A percentile compares a stretch with the other conserved stretches of the same genome.
Evolutionary conservation across 2,113 vertebrate species (phyloP).

Genomic region (Geothlypis trichas): DNA sequence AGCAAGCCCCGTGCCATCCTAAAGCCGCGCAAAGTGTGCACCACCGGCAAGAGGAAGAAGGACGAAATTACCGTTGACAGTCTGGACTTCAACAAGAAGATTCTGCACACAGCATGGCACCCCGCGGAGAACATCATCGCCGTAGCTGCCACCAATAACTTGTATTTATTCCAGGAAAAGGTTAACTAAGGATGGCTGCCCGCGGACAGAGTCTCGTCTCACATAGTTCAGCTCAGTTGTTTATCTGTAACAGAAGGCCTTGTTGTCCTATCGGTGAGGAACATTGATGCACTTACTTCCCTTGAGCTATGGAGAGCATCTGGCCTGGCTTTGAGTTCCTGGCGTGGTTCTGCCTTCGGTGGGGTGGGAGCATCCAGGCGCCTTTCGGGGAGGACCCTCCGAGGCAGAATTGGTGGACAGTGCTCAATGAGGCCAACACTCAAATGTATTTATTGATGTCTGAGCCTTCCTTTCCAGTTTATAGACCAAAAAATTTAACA

Average conservation of each 20-base stretch:
- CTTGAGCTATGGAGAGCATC: constrained; percentile 60
- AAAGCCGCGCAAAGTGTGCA: constrained; percentile 75
- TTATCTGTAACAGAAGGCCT: constrained; percentile 74
- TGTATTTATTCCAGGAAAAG: constrained; percentile 83
- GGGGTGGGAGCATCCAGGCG: neutral
- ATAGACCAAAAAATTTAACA: constrained; percentile 83
- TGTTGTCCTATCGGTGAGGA: constrained; percentile 69
- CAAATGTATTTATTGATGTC: constrained; percentile 88
- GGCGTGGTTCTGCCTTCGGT: constrained; percentile 12
- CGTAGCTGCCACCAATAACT: constrained; percentile 81
- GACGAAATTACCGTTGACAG: constrained; percentile 80
- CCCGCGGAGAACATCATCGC: constrained; percentile 74
- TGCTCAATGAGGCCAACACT: constrained; percentile 79
- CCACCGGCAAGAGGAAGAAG: constrained; percentile 74
- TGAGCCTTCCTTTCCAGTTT: constrained; percentile 85
- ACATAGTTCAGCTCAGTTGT: constrained; percentile 69
- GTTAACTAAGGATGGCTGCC: constrained; percentile 63
- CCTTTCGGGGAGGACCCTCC: neutral
- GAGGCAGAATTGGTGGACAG: constrained; percentile 71
- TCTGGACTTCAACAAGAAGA: constrained; percentile 85
- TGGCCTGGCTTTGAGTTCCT: constrained; percentile 37
- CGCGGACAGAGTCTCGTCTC: constrained; percentile 61
- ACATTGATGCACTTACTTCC: constrained; percentile 70
- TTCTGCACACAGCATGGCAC: constrained; percentile 79
- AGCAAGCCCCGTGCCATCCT: constrained; percentile 77